These are phyloP conservation scores for Cydia pomonella DNA, from an alignment of 1,140 invertebrate species.

Conservation along the genomic window DNA sequence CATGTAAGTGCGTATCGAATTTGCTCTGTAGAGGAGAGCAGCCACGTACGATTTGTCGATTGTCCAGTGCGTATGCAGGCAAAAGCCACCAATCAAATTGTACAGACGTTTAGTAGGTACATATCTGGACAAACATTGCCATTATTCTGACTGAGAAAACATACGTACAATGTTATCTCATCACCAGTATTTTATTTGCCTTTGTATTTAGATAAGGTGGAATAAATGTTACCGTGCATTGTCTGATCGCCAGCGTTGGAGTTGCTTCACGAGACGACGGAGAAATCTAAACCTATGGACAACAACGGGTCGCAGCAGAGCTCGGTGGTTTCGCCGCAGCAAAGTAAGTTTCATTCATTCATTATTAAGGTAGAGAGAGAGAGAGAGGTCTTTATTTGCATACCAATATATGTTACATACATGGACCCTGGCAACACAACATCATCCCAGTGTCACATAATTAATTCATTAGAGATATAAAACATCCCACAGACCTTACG, in stretches of 20 bases:
- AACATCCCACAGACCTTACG: too few relatives aligned
- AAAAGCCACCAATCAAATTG: not conserved
- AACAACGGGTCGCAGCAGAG: conserved; percentile 64
- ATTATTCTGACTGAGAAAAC: conserved; percentile 24
- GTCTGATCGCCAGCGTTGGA: conserved; percentile 60
- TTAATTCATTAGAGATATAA: too few relatives aligned
- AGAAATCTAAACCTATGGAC: conserved; percentile 60
- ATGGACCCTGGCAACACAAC: too few relatives aligned
- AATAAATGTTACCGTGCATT: conserved; percentile 1
- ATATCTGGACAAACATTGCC: not conserved
- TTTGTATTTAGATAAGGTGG: not conserved
- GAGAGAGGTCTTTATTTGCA: too few relatives aligned
- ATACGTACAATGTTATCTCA: not conserved
- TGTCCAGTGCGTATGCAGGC: too few relatives aligned
- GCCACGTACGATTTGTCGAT: too few relatives aligned
- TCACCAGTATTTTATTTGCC: not conserved
- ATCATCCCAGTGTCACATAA: too few relatives aligned
- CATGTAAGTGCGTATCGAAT: too few relatives aligned
- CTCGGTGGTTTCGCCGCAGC: conserved; percentile 70
- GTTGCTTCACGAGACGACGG: conserved; percentile 65
- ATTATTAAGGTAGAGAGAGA: too few relatives aligned
- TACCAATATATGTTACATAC: too few relatives aligned
- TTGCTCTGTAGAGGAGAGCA: too few relatives aligned
- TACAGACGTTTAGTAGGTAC: not conserved
- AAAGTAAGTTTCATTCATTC: conserved; percentile 54